Base-by-base conservation (phyloP, 1,140 invertebrate species). In the Monomorium pharaonis region DNA sequence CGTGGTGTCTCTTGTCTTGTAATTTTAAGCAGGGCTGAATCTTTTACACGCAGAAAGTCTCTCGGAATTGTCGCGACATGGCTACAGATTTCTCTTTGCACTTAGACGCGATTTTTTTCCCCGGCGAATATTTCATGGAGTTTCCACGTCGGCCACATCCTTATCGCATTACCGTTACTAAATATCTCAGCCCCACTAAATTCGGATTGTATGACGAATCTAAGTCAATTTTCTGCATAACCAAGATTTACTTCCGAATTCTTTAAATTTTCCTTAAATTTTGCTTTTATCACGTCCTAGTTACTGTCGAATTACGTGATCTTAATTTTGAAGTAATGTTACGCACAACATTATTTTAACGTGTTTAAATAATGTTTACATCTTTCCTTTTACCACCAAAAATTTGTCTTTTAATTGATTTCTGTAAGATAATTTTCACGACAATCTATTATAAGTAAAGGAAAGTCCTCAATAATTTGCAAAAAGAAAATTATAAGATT, bases 21-120 rank as follows among this genome's bases (percentile, higher is more conserved):
- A 83, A 83, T 54, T 74, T 83, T 83, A 72, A 83, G n/a, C 67
- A 69, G 24, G 67, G 7, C 42, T 74, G 78, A 83, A 83, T 83
- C 27, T 74, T 83, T 83, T 83, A 83, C 27, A 27, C 67, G 16
- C 76, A 9, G 27, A n/a, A n/a, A 58, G 37, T 12, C 18, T 30
- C 51, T 44, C 21, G n/a, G 67, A 44, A 74, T 83, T 83, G 78
- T 81, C 78, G 33, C 18, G 67, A 74, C 37, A 33, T 12, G 44
- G 12, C 10, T 21, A 51, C 44, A 69, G 76, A 80, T 72, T 67
- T 83, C 49, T 27, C 63, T 27, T 54, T 30, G 21, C 65, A 12
- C 37, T 56, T 69, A 49, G 24, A 42, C 30, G 77, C 12, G 49
- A 58, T n/a, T 56, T 72, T 63, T 70, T 81, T 30, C 10, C 5